Evolutionary conservation across 2,888 invertebrate genomes (phyloP), one percentile per base, ranked within the genome.

Genomic region (Plemyria rubiginata): DNA sequence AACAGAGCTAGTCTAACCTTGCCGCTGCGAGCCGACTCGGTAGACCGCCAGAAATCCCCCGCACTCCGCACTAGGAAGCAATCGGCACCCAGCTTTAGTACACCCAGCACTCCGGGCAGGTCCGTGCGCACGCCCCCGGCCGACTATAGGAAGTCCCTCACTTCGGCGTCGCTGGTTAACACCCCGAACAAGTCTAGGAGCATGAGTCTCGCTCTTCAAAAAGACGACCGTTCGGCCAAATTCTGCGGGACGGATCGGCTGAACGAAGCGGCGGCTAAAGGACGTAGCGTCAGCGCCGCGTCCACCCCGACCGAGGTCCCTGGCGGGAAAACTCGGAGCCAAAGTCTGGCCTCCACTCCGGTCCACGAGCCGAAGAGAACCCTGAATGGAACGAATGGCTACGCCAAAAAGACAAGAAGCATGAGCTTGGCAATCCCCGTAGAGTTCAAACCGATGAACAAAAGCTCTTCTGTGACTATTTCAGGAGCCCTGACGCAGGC

Each of bases 131-230:
- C 90, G 2, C 90, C 89, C 40, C 85, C 84, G 9, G 77, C 66
- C 12, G 85, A 88, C 52, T 71, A 81, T 54, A 80, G 80, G 52
- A 89, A 88, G 67, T 85, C 88, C 4, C 80, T 86, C 70, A 81
- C 86, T 11, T 74, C 85, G 36, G 71, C 79, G 51, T 68, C 77
- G 6, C 70, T 79, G 50, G 40, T 72, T 12, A 80, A 74, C 61
- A 67, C 79, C 6, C 86, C 90, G n/a, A 92, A 92, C 71, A 92
- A 92, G 64, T 86, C 90, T 2, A 79, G 90, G 32, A 91, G 90
- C 76, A 88, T 87, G 89, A 92, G 90, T 62, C 70, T 90, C 60
- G 88, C 90, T 46, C 76, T 72, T 36, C 81, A 74, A 54, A 80
- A 78, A 46, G 80, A 83, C 2, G 84, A 84, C 0, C 82, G 79